These are phyloP conservation scores for Danio albolineatus DNA, from an alignment of 2,797 vertebrate species.

Conservation along the genomic window DNA sequence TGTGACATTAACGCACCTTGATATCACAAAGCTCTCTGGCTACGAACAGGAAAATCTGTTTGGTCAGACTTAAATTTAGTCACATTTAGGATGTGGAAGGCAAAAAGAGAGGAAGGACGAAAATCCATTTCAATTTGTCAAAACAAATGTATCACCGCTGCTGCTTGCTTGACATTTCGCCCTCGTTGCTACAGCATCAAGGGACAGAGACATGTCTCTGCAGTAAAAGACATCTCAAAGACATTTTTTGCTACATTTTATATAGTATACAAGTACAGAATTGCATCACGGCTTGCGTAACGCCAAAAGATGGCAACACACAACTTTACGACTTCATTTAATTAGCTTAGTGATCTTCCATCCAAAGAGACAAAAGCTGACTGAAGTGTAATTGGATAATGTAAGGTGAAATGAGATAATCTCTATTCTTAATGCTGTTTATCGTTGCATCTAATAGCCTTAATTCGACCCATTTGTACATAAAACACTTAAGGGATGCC, in stretches of 20 bases:
- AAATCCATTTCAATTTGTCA: slow-evolving; percentile 70
- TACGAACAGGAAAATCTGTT: slow-evolving; percentile 67
- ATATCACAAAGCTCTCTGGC: slow-evolving; percentile 59
- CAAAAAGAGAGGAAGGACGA: slow-evolving; percentile 52
- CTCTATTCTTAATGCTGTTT: slow-evolving; percentile 63
- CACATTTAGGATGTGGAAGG: slow-evolving; percentile 68
- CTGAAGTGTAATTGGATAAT: slow-evolving; percentile 63
- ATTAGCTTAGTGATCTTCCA: slow-evolving; percentile 60
- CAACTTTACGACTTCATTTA: slow-evolving; percentile 55
- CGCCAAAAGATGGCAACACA: slow-evolving; percentile 44
- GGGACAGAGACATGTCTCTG: slow-evolving; percentile 37
- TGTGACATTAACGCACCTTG: slow-evolving; percentile 72
- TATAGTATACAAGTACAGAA: slow-evolving; percentile 18
- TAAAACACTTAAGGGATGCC: slow-evolving; percentile 63
- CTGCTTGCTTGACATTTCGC: slow-evolving; percentile 63
- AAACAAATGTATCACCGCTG: slow-evolving; percentile 67
- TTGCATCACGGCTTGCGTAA: slow-evolving; percentile 28
- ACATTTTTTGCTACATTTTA: slow-evolving; percentile 29
- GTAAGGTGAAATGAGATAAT: slow-evolving; percentile 62
- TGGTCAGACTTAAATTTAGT: slow-evolving; percentile 72
- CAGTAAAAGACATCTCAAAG: slow-evolving; percentile 22
- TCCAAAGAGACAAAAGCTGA: slow-evolving; percentile 59
- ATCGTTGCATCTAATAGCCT: slow-evolving; percentile 61
- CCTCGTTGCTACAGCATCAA: slow-evolving; percentile 65
- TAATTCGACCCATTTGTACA: slow-evolving; percentile 64